Base-by-base conservation (phyloP, 2,888 invertebrate genomes). In the Hipparchia sbordonii region DNA sequence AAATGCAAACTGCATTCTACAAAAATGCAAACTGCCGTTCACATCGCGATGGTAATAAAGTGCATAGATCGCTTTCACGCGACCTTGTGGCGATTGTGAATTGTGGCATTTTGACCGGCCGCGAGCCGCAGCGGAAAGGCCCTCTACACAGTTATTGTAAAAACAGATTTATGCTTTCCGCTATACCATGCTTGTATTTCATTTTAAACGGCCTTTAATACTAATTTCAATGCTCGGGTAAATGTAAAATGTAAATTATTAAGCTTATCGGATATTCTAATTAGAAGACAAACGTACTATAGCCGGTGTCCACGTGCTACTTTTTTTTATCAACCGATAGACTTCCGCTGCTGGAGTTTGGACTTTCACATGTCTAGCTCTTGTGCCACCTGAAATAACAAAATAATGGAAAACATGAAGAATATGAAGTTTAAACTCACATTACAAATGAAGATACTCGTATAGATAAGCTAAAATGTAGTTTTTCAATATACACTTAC, bases 11-110 rank as follows among this genome's bases (percentile, higher is more conserved):
- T 13, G 56, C 61, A 70, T 54, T 61, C 23, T 74, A 68, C 68
- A 71, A 68, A 74, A 71, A 60, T 68, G 65, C 72, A 74, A 74
- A 72, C 51, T 69, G 63, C 72, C 67, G n/a, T 45, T 48, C 63
- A 52, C 61, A 72, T 72, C 68, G 66, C 72, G 66, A 74, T 54
- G 52, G 60, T 69, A 68, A 74, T 72, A 69, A 72, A 68, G 65
- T 72, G 66, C 72, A 72, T 63, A 39, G 67, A 73, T 74, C 59
- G 68, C 56, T 72, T 68, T 60, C 65, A 69, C 65, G 56, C 65
- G 72, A 74, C 74, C 72, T 74, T 69, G 68, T 71, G 39, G 71
- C 56, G 56, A 46, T 54, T 68, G 67, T 71, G 65, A 12, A 7
- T 57, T 63, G 68, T 69, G 60, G 54, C 39, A 51, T 62, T 73